phyloP scores from a whole-genome alignment of 2,888 invertebrate genomes.

The Tribolium freemani region DNA sequence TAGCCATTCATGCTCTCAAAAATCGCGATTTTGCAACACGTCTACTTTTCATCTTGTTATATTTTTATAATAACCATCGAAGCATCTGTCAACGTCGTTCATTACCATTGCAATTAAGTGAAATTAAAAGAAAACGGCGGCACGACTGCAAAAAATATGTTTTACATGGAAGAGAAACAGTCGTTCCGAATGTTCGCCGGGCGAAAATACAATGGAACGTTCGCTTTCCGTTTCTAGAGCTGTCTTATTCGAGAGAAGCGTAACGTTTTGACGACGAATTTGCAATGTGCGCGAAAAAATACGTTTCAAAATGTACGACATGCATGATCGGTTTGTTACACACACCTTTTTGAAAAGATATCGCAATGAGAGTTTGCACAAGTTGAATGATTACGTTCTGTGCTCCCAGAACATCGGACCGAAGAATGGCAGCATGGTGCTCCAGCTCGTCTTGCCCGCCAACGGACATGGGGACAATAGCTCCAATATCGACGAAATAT shows the following conservation, averaged over 20 bases:
- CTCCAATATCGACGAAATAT: conserved; percentile 46
- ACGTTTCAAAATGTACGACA: conserved; percentile 32
- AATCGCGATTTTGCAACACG: background rate
- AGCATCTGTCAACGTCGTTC: background rate
- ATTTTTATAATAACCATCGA: too few species aligned
- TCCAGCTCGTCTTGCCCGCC: conserved; percentile 64
- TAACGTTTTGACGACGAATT: conserved; percentile 20
- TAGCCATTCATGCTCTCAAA: background rate
- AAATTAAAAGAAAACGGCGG: conserved; percentile 25
- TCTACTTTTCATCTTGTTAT: background rate
- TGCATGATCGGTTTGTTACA: conserved; percentile 45
- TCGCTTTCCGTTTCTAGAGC: conserved; percentile 12
- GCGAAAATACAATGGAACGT: conserved; percentile 31
- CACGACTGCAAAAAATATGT: conserved; percentile 6
- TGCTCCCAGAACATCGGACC: conserved; percentile 44
- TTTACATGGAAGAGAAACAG: conserved; percentile 26
- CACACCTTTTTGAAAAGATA: conserved; percentile 39
- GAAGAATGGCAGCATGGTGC: conserved; percentile 64
- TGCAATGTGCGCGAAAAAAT: conserved; percentile 30
- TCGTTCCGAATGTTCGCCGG: conserved; percentile 28
- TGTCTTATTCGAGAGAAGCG: conserved; percentile 20
- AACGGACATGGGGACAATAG: conserved; percentile 43
- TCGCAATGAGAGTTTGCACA: conserved; percentile 29
- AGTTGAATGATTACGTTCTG: conserved; percentile 35
- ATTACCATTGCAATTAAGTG: conserved; percentile 26